These are phyloP conservation scores for Trimorus sp. DNA, from an alignment of 2,888 invertebrate species.

Conservation along the genomic window DNA sequence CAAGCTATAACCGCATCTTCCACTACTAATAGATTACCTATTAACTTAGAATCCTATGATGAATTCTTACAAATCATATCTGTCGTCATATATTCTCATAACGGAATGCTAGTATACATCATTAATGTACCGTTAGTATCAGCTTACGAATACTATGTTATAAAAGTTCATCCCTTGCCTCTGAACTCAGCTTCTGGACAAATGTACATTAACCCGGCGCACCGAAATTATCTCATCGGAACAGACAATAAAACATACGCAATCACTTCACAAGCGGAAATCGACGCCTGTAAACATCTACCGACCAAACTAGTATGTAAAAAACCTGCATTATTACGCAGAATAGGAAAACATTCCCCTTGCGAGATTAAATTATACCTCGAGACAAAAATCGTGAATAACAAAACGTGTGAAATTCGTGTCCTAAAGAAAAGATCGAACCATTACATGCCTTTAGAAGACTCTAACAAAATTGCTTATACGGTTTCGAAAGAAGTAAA, in stretches of 20 bases:
- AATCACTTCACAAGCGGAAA: neutral
- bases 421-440: neutral
- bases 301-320: neutral
- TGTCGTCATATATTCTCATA: neutral
- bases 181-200: neutral
- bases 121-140: neutral
- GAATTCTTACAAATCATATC: neutral
- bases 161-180: neutral
- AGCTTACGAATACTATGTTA: neutral
- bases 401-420: neutral
- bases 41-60: neutral
- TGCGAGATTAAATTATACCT: no score
- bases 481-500: neutral
- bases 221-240: neutral
- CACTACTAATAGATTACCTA: neutral
- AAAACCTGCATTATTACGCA: neutral
- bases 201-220: neutral
- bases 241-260: neutral
- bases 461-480: neutral
- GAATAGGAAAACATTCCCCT: neutral
- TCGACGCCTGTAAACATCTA: neutral
- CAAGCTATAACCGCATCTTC: neutral
- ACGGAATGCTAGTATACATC: neutral
- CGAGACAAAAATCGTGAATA: neutral
- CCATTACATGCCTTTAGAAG: neutral